phyloP scores from a whole-genome alignment of 2,888 invertebrate species.

The Hylaea fasciaria region DNA sequence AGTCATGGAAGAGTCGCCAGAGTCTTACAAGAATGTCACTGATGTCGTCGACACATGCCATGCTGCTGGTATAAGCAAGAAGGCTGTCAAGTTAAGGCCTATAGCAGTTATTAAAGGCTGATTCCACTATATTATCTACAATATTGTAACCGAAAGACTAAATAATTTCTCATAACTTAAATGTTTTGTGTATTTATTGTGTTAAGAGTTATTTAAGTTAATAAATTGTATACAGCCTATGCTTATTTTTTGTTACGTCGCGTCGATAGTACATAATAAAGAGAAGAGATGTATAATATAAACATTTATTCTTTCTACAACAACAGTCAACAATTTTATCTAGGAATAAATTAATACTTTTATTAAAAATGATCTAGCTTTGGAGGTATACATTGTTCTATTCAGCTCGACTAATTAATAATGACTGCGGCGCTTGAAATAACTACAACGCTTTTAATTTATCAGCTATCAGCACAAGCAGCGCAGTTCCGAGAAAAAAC shows the following conservation, averaged over 20 bases:
- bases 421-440: slow-evolving; percentile 42
- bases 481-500: slow-evolving; percentile 78
- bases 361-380: slow-evolving; percentile 53
- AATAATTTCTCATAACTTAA: slow-evolving; percentile 10
- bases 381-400: slow-evolving; percentile 61
- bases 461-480: slow-evolving; percentile 77
- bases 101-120: slow-evolving; percentile 99
- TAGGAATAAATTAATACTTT: slow-evolving; percentile 75
- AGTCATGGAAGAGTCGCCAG: slow-evolving; percentile 99
- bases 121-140: slow-evolving; percentile 14
- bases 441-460: slow-evolving; percentile 71
- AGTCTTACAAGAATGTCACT: slow-evolving; percentile 99
- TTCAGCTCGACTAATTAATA: slow-evolving; percentile 56
- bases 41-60: slow-evolving; percentile 99
- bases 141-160: slow-evolving; percentile 18
- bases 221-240: slow-evolving; percentile 14
- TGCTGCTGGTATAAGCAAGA: slow-evolving; percentile 98
- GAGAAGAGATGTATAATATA: slow-evolving; percentile 37
- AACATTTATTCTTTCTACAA: slow-evolving; percentile 56
- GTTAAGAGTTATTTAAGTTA: slow-evolving; percentile 23
- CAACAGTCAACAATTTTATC: slow-evolving; percentile 53
- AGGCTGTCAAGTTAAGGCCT: slow-evolving; percentile 97
- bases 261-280: slow-evolving; percentile 1
- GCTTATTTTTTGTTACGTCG: background rate
- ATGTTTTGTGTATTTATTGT: slow-evolving; percentile 18